Evolutionary conservation across 2,113 vertebrate species (phyloP).

Genomic region (Physeter macrocephalus): DNA sequence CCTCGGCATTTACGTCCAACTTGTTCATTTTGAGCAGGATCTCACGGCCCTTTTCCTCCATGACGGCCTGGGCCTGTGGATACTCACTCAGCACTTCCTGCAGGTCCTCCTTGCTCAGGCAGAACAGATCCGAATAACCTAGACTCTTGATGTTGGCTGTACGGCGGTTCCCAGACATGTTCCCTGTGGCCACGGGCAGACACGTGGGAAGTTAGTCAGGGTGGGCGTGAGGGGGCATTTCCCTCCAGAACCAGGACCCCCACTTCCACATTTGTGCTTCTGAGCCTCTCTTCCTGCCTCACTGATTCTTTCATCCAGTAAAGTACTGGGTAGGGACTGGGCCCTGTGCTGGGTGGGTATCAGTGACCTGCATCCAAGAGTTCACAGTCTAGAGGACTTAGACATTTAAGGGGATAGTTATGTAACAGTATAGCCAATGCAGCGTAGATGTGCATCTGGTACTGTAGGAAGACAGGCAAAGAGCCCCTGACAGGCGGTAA

Average conservation of each 20-base stretch:
- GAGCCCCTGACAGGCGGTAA: neutral
- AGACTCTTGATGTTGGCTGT: conserved; percentile 95
- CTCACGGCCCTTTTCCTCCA: conserved; percentile 92
- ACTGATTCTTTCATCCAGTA: conserved; percentile 1
- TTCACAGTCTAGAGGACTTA: neutral
- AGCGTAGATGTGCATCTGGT: neutral
- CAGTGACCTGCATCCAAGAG: neutral
- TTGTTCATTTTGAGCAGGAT: conserved; percentile 92
- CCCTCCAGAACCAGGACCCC: neutral
- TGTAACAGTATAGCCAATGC: neutral
- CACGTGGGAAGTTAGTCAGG: neutral
- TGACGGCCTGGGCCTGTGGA: conserved; percentile 84
- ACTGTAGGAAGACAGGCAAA: neutral
- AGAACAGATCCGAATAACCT: conserved; percentile 93
- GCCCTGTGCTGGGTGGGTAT: neutral
- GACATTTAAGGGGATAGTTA: neutral
- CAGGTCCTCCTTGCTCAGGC: conserved; percentile 93
- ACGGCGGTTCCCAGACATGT: conserved; percentile 91
- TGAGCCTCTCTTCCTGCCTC: neutral
- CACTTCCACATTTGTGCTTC: neutral
- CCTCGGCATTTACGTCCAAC: conserved; percentile 78
- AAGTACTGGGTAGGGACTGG: neutral
- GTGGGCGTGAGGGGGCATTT: neutral
- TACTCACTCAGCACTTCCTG: conserved; percentile 88
- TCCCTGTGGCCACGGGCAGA: conserved; percentile 80